Percentiles rank a stretch among this genome's conserved stretches.
Evolutionary conservation across 2,888 invertebrate species (phyloP).

Genomic region (Apamea monoglypha): DNA sequence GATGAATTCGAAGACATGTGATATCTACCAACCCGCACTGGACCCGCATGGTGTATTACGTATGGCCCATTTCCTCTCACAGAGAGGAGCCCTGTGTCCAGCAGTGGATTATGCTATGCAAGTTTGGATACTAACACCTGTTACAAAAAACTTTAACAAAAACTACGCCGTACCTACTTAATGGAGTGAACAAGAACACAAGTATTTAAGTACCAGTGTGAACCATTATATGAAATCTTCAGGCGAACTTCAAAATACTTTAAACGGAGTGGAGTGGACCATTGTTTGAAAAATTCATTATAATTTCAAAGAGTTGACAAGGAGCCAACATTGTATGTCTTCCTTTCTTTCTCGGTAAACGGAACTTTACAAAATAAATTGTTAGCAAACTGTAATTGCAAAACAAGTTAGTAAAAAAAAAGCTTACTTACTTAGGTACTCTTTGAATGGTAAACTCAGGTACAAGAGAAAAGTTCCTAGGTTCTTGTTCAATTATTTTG

Average conservation of each 20-base stretch:
- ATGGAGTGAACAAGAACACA: background rate
- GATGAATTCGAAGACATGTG: too few species aligned
- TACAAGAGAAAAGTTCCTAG: background rate
- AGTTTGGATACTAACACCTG: background rate
- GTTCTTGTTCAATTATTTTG: background rate
- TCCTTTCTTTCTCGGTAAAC: background rate
- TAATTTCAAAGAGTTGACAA: conserved; percentile 17
- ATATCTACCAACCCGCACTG: too few species aligned
- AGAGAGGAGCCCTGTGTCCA: too few species aligned
- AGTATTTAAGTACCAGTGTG: too few species aligned
- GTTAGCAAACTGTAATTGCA: conserved; percentile 9
- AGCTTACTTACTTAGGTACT: background rate
- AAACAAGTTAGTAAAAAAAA: background rate
- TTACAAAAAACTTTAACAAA: background rate
- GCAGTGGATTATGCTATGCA: too few species aligned
- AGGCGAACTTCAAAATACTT: conserved; percentile 11
- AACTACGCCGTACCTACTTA: background rate
- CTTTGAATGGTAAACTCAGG: background rate
- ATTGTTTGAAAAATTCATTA: conserved; percentile 13
- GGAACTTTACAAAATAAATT: conserved; percentile 1
- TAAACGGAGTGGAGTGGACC: background rate
- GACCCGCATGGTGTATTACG: too few species aligned
- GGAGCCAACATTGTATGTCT: conserved; percentile 14
- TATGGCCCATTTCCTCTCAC: too few species aligned
- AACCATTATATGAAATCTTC: background rate